phyloP scores from a whole-genome alignment of 2,888 invertebrate species.

The Podotricha telesiphe region DNA sequence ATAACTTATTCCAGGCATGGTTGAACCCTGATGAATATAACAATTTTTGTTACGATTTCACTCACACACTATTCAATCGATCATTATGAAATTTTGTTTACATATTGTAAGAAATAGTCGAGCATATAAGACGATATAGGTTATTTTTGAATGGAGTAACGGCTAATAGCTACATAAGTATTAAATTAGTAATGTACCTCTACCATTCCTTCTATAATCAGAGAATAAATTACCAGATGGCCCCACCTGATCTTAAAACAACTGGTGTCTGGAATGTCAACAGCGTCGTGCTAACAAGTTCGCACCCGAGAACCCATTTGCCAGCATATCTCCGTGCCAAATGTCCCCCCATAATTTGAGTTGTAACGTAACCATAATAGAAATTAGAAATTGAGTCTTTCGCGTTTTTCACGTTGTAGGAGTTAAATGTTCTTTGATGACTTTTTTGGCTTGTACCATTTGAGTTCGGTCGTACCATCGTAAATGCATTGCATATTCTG shows the following conservation, averaged over 20 bases:
- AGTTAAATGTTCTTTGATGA: conserved; percentile 58
- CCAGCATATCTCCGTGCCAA: conserved; percentile 89
- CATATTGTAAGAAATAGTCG: too few species aligned
- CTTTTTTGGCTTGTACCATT: conserved; percentile 82
- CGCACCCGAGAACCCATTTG: conserved; percentile 88
- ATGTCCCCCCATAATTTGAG: conserved; percentile 89
- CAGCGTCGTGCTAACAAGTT: conserved; percentile 88
- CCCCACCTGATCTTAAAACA: conserved; percentile 75
- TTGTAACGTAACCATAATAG: conserved; percentile 89
- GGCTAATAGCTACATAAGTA: too few species aligned
- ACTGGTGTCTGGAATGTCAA: conserved; percentile 89
- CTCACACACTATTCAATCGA: too few species aligned
- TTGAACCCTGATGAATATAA: conserved; percentile 84
- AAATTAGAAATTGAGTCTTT: too few species aligned
- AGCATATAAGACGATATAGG: too few species aligned
- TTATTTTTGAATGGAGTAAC: too few species aligned
- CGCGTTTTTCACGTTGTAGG: conserved; percentile 73
- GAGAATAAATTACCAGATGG: conserved; percentile 69
- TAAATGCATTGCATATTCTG: conserved; percentile 88
- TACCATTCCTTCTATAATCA: conserved; percentile 87
- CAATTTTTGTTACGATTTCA: too few species aligned
- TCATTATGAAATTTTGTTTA: too few species aligned
- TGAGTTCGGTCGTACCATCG: conserved; percentile 89
- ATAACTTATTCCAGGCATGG: conserved; percentile 78
- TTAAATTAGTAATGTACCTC: conserved; percentile 70